These are phyloP conservation scores for Panurus biarmicus DNA, from an alignment of 2,113 vertebrate species.

Conservation along the genomic window DNA sequence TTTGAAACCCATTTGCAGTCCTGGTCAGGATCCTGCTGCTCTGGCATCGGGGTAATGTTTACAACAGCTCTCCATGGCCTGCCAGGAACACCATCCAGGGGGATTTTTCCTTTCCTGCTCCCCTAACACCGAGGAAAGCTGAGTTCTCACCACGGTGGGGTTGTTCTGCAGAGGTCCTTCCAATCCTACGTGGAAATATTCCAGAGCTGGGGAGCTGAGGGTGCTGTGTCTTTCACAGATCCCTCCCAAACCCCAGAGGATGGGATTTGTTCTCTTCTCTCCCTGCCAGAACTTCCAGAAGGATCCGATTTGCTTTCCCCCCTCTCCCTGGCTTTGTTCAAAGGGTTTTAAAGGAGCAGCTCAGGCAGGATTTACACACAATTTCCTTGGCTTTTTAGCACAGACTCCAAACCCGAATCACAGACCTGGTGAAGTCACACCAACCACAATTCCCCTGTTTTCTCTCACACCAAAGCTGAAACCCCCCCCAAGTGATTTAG, in stretches of 20 bases:
- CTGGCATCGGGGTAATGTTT: fast-evolving
- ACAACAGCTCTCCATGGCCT: neutral
- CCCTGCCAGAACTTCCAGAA: neutral
- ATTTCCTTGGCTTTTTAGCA: neutral
- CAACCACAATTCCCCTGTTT: neutral
- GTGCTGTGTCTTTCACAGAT: neutral
- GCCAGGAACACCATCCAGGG: neutral
- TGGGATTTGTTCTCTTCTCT: neutral
- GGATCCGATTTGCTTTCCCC: neutral
- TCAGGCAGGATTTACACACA: neutral
- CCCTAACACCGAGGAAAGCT: neutral
- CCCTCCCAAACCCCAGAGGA: neutral
- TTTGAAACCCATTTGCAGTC: fast-evolving
- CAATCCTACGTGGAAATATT: neutral
- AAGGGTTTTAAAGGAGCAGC: neutral
- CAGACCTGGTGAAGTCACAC: neutral
- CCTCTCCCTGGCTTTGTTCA: neutral
- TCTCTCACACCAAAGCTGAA: neutral
- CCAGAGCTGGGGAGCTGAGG: fast-evolving
- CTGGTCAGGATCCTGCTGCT: neutral
- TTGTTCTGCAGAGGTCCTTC: neutral
- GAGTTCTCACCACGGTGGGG: neutral
- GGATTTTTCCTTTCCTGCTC: neutral
- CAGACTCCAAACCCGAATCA: neutral
- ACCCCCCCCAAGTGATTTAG: neutral